A percentile compares a stretch with the other conserved stretches of the same genome.
phyloP scores from a whole-genome alignment of 1,140 invertebrate genomes.

The Apis laboriosa region DNA sequence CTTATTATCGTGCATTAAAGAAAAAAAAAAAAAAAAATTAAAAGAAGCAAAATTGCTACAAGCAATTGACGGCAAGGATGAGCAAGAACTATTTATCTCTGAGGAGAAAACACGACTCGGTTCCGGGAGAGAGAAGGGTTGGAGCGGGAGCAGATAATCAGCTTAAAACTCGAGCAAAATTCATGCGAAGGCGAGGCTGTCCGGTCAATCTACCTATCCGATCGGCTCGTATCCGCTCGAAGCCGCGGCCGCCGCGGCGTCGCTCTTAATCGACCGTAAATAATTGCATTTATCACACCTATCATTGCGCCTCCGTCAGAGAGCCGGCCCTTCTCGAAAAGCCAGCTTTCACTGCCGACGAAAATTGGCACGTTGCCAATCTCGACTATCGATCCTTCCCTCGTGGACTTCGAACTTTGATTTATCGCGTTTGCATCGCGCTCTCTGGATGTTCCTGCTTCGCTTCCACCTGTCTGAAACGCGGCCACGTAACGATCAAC shows the following conservation, averaged over 20 bases:
- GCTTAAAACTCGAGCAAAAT: slow-evolving; percentile 76
- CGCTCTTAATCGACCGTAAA: slow-evolving; percentile 81
- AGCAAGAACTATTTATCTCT: background rate
- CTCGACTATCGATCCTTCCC: slow-evolving; percentile 69
- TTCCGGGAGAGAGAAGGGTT: slow-evolving; percentile 58
- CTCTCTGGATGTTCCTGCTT: slow-evolving; percentile 23
- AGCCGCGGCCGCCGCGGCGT: slow-evolving; percentile 39
- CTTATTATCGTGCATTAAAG: too few species aligned
- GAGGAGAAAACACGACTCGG: slow-evolving; percentile 29
- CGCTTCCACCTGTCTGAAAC: slow-evolving; percentile 48
- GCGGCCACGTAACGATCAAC: slow-evolving; percentile 8
- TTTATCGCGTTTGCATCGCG: slow-evolving; percentile 66
- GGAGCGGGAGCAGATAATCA: slow-evolving; percentile 74
- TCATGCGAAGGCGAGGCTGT: slow-evolving; percentile 40
- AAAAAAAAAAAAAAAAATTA: too few species aligned
- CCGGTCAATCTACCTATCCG: slow-evolving; percentile 70
- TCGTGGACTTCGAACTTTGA: slow-evolving; percentile 62
- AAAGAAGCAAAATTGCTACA: background rate
- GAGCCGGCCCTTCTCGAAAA: slow-evolving; percentile 65
- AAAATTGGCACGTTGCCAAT: slow-evolving; percentile 74
- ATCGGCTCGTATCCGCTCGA: slow-evolving; percentile 62
- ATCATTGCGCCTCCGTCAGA: slow-evolving; percentile 71
- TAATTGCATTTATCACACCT: slow-evolving; percentile 82
- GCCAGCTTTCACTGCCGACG: slow-evolving; percentile 73
- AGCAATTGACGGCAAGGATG: background rate